phyloP scores from a whole-genome alignment of 2,797 vertebrate species.

The Lepus oiostolus region DNA sequence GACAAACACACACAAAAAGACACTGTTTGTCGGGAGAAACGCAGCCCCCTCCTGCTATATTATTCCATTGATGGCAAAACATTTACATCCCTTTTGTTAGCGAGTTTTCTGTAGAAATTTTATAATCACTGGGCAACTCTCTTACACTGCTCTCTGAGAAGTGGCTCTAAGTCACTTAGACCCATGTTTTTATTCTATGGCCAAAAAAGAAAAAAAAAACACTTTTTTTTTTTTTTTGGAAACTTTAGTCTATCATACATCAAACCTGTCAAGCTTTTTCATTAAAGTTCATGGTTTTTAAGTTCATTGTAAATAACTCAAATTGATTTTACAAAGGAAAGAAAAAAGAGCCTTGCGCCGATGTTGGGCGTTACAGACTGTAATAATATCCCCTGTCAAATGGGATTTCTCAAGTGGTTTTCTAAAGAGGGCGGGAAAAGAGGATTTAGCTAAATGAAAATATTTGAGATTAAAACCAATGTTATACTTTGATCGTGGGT shows the following conservation, averaged over 20 bases:
- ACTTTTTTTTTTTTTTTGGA: conserved; percentile 71
- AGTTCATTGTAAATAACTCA: conserved; percentile 86
- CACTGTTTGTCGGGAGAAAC: conserved; percentile 84
- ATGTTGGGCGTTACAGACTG: conserved; percentile 68
- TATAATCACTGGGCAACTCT: conserved; percentile 85
- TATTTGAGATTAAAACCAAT: conserved; percentile 68
- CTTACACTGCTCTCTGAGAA: conserved; percentile 83
- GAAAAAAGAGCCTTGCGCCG: conserved; percentile 69
- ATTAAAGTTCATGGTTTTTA: conserved; percentile 81
- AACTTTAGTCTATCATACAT: conserved; percentile 79
- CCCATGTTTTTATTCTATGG: conserved; percentile 80
- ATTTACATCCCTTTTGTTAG: conserved; percentile 92
- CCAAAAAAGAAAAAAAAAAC: conserved; percentile 72
- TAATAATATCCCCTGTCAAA: conserved; percentile 80
- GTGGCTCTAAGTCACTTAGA: conserved; percentile 70
- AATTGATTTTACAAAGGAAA: conserved; percentile 84
- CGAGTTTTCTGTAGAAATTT: conserved; percentile 89
- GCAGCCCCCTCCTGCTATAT: conserved; percentile 90
- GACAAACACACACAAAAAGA: conserved; percentile 82
- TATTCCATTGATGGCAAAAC: conserved; percentile 90
- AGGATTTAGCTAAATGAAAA: conserved; percentile 75
- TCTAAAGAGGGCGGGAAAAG: conserved; percentile 35
- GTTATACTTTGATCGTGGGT: conserved; percentile 10
- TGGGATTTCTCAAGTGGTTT: conserved; percentile 75
- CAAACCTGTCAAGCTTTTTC: conserved; percentile 84